phyloP scores from a whole-genome alignment of 2,888 invertebrate species.

The Vesta saturnalis region DNA sequence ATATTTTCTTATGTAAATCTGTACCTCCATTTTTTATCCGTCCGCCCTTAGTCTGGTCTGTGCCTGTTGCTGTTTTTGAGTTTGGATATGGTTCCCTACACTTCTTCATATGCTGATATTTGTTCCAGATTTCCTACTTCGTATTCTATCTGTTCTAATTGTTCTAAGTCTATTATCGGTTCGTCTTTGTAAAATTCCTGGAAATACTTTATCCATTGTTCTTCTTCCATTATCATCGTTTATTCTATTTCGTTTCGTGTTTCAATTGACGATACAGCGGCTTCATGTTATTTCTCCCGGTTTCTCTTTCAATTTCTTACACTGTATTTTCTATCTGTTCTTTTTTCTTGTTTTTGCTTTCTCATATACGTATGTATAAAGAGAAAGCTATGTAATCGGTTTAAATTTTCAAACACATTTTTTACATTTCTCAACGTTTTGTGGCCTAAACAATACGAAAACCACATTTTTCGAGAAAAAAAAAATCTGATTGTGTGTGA shows the following conservation, averaged over 20 bases:
- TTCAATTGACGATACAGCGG: slow-evolving; percentile 13
- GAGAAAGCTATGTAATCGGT: no score
- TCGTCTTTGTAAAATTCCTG: slow-evolving; percentile 11
- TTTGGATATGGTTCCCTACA: slow-evolving; percentile 8
- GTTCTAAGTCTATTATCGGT: neutral
- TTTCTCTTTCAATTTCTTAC: neutral
- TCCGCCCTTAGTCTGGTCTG: no score
- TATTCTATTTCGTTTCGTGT: slow-evolving; percentile 12
- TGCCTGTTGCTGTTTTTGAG: slow-evolving; percentile 12
- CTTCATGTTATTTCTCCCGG: neutral
- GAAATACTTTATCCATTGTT: slow-evolving; percentile 13
- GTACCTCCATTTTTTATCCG: no score
- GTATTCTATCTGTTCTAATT: neutral
- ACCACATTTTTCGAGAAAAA: no score
- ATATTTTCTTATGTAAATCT: no score
- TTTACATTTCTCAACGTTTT: no score
- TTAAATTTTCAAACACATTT: no score
- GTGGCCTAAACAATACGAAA: no score
- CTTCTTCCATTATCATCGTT: no score
- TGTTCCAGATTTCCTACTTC: neutral
- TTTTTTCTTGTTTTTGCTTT: no score
- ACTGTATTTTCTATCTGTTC: neutral
- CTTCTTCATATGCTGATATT: slow-evolving; percentile 10
- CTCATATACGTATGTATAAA: no score
- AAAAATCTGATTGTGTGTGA: no score